Evolutionary conservation across 2,888 invertebrate species (phyloP), one percentile per base, ranked within the genome.

Genomic region (Mesorhabditis sp.): DNA sequence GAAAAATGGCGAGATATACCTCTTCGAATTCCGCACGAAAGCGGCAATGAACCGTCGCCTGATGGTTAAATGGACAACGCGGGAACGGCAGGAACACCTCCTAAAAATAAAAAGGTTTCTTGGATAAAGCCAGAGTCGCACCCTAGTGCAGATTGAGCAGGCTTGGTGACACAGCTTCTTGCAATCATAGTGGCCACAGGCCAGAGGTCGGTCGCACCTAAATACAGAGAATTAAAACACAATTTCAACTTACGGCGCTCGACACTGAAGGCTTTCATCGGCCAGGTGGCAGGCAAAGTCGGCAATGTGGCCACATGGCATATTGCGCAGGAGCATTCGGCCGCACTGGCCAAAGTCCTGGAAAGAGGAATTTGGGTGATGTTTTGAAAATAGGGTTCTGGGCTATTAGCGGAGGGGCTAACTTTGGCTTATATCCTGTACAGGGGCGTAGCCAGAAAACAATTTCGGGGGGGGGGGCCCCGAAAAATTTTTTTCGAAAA

Each of bases 331-430:
- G 0, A 84, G 79, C 15, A 74, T 64, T 13, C 75, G 72, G 66
- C 58, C 42, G 68, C 85, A 85, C 3, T 50, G 63, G 28, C 74
- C 74, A 67, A 85, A 84, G 3, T 80, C 73, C 80, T 90, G 88
- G 75, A 85, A 86, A 76, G 61, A 28, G 28, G 28, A 28, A 28
- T 28, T 28, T 28, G 28, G 28, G 28, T 28, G 28, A 28, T 28
- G 28, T 28, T 28, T 28, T 28, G 28, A 28, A 28, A 28, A 28
- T 28, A 28, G 28, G 28, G 28, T 28, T 28, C 28, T 28, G 28
- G 28, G 28, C 28, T 28, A 28, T 28, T 28, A 28, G 28, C 28
- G 28, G 28, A 28, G 28, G 28, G 28, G 28, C 28, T 28, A 28
- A 28, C 28, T 28, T 28, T 28, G 28, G 28, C 28, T 28, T 28